Evolutionary conservation across 1,140 invertebrate species (phyloP).

Genomic region (Whitmania pigra): DNA sequence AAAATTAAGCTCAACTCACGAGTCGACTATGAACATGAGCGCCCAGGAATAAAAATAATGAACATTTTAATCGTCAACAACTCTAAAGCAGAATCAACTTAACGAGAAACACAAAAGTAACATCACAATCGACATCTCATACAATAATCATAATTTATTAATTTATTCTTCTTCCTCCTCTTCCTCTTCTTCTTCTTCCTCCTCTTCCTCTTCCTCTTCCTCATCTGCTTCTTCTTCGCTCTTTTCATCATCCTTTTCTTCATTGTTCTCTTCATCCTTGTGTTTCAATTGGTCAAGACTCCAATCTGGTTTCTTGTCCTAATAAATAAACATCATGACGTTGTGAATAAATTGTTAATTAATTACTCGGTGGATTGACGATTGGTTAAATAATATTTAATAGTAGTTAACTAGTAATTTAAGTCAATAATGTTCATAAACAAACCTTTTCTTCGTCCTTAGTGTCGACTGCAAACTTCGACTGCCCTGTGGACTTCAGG

Average conservation of each 20-base stretch:
- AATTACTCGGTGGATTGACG: too few relatives aligned
- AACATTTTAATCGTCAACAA: too few relatives aligned
- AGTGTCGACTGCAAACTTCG: slow-evolving; percentile 86
- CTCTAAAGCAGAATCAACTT: too few relatives aligned
- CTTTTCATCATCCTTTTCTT: not conserved
- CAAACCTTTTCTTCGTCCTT: slow-evolving; percentile 69
- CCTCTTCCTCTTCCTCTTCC: slow-evolving; percentile 14
- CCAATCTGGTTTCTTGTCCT: slow-evolving; percentile 18
- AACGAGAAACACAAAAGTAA: too few relatives aligned
- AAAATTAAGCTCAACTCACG: too few relatives aligned
- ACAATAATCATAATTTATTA: too few relatives aligned
- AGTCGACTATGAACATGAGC: too few relatives aligned
- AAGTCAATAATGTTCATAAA: not conserved
- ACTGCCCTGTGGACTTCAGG: slow-evolving; percentile 97
- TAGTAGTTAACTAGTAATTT: not conserved
- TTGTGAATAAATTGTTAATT: not conserved
- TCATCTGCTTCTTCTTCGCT: slow-evolving; percentile 12
- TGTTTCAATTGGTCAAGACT: slow-evolving; percentile 10
- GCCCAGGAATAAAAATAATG: too few relatives aligned
- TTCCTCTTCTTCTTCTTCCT: slow-evolving; percentile 1
- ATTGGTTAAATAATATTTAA: too few relatives aligned
- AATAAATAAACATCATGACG: not conserved
- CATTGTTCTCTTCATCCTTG: slow-evolving; percentile 1
- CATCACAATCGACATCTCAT: too few relatives aligned
- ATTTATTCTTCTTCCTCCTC: not conserved